Evolutionary conservation across 2,797 vertebrate species (phyloP).

Genomic region (Crocodylus rhombifer): DNA sequence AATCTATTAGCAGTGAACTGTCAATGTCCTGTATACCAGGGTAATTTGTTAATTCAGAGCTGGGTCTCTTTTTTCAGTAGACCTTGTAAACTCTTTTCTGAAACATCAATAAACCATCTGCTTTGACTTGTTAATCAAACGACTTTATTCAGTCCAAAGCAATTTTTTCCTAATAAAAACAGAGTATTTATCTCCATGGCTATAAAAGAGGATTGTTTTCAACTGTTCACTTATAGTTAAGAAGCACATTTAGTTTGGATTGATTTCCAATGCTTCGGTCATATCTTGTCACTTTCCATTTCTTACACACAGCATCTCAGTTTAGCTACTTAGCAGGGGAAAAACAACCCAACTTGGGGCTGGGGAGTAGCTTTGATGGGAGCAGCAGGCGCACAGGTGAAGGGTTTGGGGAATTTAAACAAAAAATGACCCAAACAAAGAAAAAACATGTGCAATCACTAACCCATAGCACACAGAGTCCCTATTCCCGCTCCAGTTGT

Average conservation of each 20-base stretch:
- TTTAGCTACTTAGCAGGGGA: slow-evolving; percentile 91
- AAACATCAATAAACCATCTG: slow-evolving; percentile 87
- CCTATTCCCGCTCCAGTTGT: not conserved
- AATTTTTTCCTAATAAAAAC: slow-evolving; percentile 90
- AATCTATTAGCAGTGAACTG: slow-evolving; percentile 85
- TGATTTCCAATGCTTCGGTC: slow-evolving; percentile 99
- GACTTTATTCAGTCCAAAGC: slow-evolving; percentile 88
- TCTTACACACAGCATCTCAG: slow-evolving; percentile 95
- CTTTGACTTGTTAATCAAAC: slow-evolving; percentile 88
- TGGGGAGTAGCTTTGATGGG: slow-evolving; percentile 36
- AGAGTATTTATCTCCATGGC: slow-evolving; percentile 88
- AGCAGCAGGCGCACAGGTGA: slow-evolving; percentile 14
- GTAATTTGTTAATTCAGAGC: slow-evolving; percentile 86
- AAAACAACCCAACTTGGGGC: slow-evolving; percentile 76
- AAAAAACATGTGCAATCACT: not conserved
- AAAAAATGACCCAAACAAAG: not conserved
- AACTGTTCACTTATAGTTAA: slow-evolving; percentile 99
- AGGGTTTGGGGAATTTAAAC: slow-evolving; percentile 54
- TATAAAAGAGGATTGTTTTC: slow-evolving; percentile 91
- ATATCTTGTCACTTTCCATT: slow-evolving; percentile 99
- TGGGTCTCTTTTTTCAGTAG: slow-evolving; percentile 81
- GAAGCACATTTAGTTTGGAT: slow-evolving; percentile 98
- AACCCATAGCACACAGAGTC: not conserved
- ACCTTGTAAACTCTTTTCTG: slow-evolving; percentile 85
- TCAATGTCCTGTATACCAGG: slow-evolving; percentile 80